Conservation (phyloP, 2,888 invertebrate species). For the Caenorhabditis sinica region DNA sequence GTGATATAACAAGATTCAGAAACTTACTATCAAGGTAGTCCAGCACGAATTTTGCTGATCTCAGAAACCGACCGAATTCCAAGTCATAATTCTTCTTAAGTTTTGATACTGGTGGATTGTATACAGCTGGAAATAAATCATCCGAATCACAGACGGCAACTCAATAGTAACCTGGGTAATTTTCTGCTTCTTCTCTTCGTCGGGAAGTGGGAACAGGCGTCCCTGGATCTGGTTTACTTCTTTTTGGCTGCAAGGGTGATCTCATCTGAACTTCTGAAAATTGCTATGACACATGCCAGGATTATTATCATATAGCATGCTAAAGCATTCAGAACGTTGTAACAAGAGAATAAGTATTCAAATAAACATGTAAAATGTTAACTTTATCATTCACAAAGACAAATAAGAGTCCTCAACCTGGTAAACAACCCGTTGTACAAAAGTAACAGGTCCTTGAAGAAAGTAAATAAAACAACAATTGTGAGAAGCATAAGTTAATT, state of each 20-base stretch:
- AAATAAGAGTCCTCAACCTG: neutral
- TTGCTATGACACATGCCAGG: neutral
- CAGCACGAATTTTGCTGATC: constrained; percentile 12
- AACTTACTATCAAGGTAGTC: constrained; percentile 35
- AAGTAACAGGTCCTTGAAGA: neutral
- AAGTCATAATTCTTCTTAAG: constrained; percentile 23
- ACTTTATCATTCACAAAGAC: constrained; percentile 19
- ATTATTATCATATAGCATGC: neutral
- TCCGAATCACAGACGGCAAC: neutral
- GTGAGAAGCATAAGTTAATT: neutral
- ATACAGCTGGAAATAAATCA: constrained; percentile 12
- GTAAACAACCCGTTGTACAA: constrained; percentile 3
- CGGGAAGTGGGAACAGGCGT: constrained; percentile 20
- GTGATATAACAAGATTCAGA: too few relatives aligned
- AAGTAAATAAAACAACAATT: constrained; percentile 8
- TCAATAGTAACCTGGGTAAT: neutral
- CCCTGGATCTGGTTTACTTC: neutral
- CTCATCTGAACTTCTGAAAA: constrained; percentile 19
- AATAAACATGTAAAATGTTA: neutral
- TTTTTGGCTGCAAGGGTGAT: constrained; percentile 38
- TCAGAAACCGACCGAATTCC: constrained; percentile 45
- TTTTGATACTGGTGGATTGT: constrained; percentile 35
- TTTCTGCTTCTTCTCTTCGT: neutral
- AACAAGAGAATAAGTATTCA: neutral
- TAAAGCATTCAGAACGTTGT: constrained; percentile 9